phyloP scores from a whole-genome alignment of 2,113 vertebrate genomes.

The Myotis davidii region DNA sequence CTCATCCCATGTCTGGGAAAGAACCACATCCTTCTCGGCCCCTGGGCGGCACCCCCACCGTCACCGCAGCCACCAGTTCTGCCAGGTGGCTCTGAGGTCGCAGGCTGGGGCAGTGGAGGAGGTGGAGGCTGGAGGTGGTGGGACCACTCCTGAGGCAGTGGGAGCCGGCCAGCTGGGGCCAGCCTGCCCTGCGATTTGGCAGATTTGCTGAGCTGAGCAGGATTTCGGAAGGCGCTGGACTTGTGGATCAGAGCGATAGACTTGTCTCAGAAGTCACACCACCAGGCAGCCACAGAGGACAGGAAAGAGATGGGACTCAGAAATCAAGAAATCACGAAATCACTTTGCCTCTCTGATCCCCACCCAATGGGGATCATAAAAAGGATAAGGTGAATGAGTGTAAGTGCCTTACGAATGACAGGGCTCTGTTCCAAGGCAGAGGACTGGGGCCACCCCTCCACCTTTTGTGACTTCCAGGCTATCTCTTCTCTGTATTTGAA shows the following conservation, averaged over 20 bases:
- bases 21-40: not conserved
- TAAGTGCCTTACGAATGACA: not conserved
- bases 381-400: not conserved
- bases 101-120: not conserved
- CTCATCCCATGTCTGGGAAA: not conserved
- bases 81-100: conserved; percentile 14
- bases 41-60: not conserved
- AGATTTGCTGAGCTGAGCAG: conserved; percentile 21
- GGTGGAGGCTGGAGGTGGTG: not conserved
- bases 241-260: not conserved
- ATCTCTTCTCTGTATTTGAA: not conserved
- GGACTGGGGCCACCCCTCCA: not conserved
- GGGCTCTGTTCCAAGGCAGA: not conserved
- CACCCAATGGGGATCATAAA: not conserved
- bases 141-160: not conserved
- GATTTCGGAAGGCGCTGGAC: not conserved
- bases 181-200: not conserved
- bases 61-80: not conserved
- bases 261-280: not conserved
- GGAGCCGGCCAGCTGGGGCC: not conserved
- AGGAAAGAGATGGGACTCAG: not conserved
- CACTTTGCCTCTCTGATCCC: not conserved
- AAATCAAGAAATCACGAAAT: not conserved
- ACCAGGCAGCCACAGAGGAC: not conserved
- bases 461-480: not conserved